Evolutionary conservation across 2,888 invertebrate genomes (phyloP), one percentile per base, ranked within the genome.

Genomic region (Pyralis farinalis): DNA sequence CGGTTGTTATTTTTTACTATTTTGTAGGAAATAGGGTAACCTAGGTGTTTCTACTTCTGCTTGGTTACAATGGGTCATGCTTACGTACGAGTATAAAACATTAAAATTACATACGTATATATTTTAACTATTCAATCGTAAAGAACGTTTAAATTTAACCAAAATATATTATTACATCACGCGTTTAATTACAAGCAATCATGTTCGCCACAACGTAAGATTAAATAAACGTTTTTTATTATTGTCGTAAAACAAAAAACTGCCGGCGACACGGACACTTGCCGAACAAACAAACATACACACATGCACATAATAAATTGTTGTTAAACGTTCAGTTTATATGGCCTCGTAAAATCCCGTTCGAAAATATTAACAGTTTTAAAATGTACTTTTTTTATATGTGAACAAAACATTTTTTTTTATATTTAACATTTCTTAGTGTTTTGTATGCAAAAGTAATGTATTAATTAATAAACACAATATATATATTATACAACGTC

Each of bases 261-360:
- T 55, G 70, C 64, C 75, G 77, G 81, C 76, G 83, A 84, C 83
- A 77, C 67, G 57, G 65, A 77, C 75, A 76, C 78, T 74, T 71
- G 72, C 69, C 68, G 71, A 84, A 85, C 70, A 84, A 83, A 81
- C 71, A 77, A 54, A 44, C 53, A 55, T 51, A 53, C 72, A 73
- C 77, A 69, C 78, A 78, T 74, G 58, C 35, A 54, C 50, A 46
- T 42, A 40, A 53, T 57, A 52, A 58, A 61, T 52, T 39, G 32
- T 39, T 16, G 25, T 21, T n/a, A n/a, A 37, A 37, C 21, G 33
- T 39, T 33, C 33, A 39, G 32, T 10, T 33, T 39, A 33, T 39
- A 39, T 27, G 27, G 38, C 41, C 32, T 47, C 46, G 49, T 43
- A 33, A 45, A 49, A 49, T 37, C 33, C 5, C 16, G 27, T 28